phyloP scores from a whole-genome alignment of 2,888 invertebrate species.

The Cosmia pyralina region DNA sequence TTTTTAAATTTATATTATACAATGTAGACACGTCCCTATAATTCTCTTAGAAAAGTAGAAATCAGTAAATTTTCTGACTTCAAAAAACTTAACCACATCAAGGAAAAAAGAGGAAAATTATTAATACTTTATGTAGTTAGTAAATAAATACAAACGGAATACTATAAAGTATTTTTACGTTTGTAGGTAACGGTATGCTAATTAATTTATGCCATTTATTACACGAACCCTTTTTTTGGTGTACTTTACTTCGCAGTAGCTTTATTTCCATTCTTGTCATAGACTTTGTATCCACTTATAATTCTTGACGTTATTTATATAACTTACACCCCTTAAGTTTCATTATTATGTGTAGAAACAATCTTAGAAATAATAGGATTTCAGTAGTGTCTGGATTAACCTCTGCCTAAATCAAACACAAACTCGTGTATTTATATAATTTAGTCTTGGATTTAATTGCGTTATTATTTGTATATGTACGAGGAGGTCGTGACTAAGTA shows the following conservation, averaged over 20 bases:
- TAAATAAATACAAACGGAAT: conserved; percentile 24
- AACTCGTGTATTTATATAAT: too few species aligned
- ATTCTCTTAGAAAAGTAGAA: too few species aligned
- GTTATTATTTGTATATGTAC: neutral
- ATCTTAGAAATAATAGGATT: too few species aligned
- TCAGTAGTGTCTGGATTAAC: too few species aligned
- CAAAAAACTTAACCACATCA: neutral
- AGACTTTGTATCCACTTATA: conserved; percentile 19
- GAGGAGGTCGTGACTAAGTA: too few species aligned
- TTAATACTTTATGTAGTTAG: conserved; percentile 8
- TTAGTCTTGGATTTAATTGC: too few species aligned
- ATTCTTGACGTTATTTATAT: conserved; percentile 1
- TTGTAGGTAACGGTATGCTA: conserved; percentile 34
- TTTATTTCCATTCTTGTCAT: conserved; percentile 34
- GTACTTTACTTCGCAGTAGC: conserved; percentile 16
- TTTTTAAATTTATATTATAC: too few species aligned
- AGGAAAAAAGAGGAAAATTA: neutral
- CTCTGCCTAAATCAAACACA: too few species aligned
- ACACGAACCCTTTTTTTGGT: conserved; percentile 43
- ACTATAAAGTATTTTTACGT: conserved; percentile 15
- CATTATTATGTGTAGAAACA: too few species aligned
- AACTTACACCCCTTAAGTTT: neutral
- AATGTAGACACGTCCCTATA: too few species aligned
- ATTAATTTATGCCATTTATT: conserved; percentile 52
- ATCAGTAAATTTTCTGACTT: too few species aligned